These are phyloP conservation scores for Chamaea fasciata DNA, from an alignment of 2,113 vertebrate species.

Conservation along the genomic window DNA sequence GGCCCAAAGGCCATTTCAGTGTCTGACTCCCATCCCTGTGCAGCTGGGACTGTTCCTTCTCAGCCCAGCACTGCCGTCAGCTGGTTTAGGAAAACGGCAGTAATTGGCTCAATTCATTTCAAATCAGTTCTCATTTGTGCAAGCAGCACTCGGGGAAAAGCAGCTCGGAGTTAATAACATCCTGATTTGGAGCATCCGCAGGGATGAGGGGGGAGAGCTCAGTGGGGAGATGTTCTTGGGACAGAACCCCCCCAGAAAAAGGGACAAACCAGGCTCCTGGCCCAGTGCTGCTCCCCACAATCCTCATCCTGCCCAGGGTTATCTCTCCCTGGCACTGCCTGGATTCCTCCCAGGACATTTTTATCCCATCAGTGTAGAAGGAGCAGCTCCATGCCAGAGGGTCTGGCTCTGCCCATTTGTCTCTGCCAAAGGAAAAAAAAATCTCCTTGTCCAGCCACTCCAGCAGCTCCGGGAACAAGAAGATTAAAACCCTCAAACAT, in stretches of 20 bases:
- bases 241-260: not conserved
- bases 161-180: conserved; percentile 1
- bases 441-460: not conserved
- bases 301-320: not conserved
- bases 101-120: conserved; percentile 61
- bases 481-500: not conserved
- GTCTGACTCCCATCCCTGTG: not conserved
- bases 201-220: not conserved
- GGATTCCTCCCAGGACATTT: not conserved
- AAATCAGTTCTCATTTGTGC: conserved; percentile 37
- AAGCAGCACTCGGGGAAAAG: conserved; percentile 20
- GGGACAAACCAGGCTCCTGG: not conserved
- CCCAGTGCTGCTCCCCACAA: rapidly evolving
- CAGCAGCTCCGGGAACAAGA: not conserved
- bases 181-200: not conserved
- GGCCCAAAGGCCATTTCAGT: conserved; percentile 15
- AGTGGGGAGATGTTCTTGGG: rapidly evolving
- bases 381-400: not conserved
- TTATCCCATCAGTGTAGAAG: not conserved
- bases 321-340: not conserved
- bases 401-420: not conserved
- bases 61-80: not conserved
- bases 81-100: not conserved
- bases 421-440: conserved; percentile 29
- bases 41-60: conserved; percentile 35